Evolutionary conservation across 2,113 vertebrate genomes (phyloP).

Genomic region (Gulo gulo): DNA sequence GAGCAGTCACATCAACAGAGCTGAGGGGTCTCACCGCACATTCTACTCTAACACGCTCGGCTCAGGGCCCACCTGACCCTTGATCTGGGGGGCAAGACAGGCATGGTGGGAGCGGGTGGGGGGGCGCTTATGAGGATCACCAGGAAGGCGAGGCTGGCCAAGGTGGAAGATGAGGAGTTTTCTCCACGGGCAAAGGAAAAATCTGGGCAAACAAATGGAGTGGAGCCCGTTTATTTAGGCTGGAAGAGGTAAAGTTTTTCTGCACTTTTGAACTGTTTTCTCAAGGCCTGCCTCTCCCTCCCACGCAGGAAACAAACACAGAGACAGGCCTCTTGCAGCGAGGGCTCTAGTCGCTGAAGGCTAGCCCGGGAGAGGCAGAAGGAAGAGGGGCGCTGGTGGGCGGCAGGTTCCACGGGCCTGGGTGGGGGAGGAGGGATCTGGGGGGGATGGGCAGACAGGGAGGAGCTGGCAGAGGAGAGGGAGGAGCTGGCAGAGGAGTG

Average conservation of each 20-base stretch:
- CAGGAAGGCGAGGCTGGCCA: neutral
- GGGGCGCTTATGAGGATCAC: neutral
- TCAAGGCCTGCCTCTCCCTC: conserved; percentile 85
- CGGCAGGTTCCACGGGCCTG: neutral
- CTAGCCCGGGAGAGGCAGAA: neutral
- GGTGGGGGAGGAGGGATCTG: too few species aligned
- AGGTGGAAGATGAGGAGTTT: conserved; percentile 23
- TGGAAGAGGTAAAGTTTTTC: conserved; percentile 86
- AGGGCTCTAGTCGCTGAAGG: conserved; percentile 31
- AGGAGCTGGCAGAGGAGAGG: neutral
- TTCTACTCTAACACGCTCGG: neutral
- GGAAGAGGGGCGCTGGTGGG: neutral
- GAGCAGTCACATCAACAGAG: neutral
- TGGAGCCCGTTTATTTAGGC: conserved; percentile 83
- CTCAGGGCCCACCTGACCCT: neutral
- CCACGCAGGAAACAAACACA: conserved; percentile 85
- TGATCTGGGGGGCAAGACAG: neutral
- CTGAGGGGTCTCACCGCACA: accelerated
- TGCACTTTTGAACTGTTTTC: conserved; percentile 90
- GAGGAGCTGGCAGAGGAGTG: neutral
- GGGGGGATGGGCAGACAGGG: neutral
- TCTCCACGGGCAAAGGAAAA: conserved; percentile 56
- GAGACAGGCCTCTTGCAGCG: conserved; percentile 81
- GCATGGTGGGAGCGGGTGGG: too few species aligned
- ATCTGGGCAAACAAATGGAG: conserved; percentile 71